Evolutionary conservation across 2,113 vertebrate genomes (phyloP).

Genomic region (Rissa tridactyla): DNA sequence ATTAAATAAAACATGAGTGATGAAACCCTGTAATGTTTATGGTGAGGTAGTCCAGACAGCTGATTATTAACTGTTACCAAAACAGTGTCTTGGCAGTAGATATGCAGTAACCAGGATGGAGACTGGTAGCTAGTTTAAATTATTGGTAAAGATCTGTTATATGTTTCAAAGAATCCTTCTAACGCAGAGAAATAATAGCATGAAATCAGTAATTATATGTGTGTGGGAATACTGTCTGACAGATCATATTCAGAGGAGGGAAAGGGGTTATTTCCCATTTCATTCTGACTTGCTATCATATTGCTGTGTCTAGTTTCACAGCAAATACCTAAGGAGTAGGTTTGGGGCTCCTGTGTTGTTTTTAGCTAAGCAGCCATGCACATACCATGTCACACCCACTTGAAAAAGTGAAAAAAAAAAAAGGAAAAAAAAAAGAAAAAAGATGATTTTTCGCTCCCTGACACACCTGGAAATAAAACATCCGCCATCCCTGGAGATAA

Average conservation of each 20-base stretch:
- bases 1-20: conserved; percentile 82
- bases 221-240: not conserved
- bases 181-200: not conserved
- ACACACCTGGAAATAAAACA: conserved; percentile 21
- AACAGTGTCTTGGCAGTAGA: conserved; percentile 75
- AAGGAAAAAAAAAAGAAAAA: not conserved
- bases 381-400: not conserved
- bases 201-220: not conserved
- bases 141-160: conserved; percentile 33
- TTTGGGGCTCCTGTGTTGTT: not conserved
- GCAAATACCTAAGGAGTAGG: conserved; percentile 22
- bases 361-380: not conserved
- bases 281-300: not conserved
- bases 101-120: conserved; percentile 51
- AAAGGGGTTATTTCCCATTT: conserved; percentile 14
- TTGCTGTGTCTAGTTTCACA: conserved; percentile 18
- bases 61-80: conserved; percentile 81
- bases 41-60: conserved; percentile 74
- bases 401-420: not conserved
- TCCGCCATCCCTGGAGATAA: not conserved
- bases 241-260: not conserved
- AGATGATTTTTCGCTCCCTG: not conserved
- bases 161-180: conserved; percentile 24
- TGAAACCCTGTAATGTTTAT: conserved; percentile 78
- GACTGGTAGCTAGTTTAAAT: conserved; percentile 61